Conservation (phyloP, 2,113 vertebrate genomes). For the Platysteira castanea region DNA sequence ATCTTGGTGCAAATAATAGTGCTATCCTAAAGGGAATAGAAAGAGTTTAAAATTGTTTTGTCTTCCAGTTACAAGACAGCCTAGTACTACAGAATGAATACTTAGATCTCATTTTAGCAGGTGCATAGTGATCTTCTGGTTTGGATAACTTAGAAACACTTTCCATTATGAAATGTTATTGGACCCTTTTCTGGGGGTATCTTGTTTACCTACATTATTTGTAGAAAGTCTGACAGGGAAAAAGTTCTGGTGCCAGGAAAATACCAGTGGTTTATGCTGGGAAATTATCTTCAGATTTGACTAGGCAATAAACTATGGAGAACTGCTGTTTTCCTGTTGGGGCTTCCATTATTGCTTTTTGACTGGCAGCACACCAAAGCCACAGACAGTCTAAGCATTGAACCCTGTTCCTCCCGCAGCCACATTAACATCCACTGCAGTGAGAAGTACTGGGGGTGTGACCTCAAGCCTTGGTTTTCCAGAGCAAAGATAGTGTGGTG, state of each 20-base stretch:
- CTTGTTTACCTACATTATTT: background rate
- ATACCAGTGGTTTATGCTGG: background rate
- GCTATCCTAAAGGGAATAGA: background rate
- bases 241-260: background rate
- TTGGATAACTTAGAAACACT: background rate
- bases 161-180: background rate
- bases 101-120: background rate
- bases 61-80: background rate
- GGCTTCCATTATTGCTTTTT: constrained; percentile 27
- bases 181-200: background rate
- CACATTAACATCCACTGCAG: background rate
- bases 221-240: background rate
- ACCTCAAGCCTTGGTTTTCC: background rate
- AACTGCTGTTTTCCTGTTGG: constrained; percentile 36
- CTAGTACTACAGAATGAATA: background rate
- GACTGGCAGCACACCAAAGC: constrained; percentile 35
- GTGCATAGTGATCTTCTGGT: background rate
- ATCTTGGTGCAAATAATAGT: background rate
- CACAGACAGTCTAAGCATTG: background rate
- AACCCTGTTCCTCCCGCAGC: background rate
- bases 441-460: background rate
- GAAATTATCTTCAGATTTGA: constrained; percentile 28
- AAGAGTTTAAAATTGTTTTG: background rate
- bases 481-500: background rate
- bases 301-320: background rate